Percentiles rank a stretch among this genome's conserved stretches.
Evolutionary conservation across 2,888 invertebrate species (phyloP).

Genomic region (Cephus pygmeus): DNA sequence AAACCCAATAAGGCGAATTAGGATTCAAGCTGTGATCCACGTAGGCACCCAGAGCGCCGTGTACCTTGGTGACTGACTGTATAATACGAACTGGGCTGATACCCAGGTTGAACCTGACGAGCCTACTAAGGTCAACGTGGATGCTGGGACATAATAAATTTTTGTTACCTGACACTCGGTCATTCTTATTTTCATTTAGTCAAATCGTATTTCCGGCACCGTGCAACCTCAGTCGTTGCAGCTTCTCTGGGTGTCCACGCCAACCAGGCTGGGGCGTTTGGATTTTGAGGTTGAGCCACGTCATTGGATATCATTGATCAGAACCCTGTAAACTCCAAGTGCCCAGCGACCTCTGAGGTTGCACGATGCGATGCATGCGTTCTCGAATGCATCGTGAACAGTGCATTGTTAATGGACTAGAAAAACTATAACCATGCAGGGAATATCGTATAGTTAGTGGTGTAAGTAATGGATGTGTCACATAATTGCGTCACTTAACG

Average conservation of each 20-base stretch:
- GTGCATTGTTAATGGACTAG: neutral
- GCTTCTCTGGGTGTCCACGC: too few species aligned
- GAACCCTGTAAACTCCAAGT: too few species aligned
- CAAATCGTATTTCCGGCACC: neutral
- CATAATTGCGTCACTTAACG: conserved; percentile 66
- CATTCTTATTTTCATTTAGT: conserved; percentile 12
- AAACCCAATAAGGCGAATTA: conserved; percentile 52
- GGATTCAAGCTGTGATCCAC: conserved; percentile 48
- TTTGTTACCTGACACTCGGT: neutral
- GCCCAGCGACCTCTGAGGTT: too few species aligned
- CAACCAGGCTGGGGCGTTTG: fast-evolving
- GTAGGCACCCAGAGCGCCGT: conserved; percentile 29
- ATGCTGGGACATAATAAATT: neutral
- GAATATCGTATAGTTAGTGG: conserved; percentile 30
- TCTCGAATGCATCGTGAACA: neutral
- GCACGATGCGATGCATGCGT: too few species aligned
- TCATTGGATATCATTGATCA: too few species aligned
- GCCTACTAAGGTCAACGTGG: conserved; percentile 42
- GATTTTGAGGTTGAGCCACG: too few species aligned
- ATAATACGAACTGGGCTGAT: conserved; percentile 29
- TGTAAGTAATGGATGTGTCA: conserved; percentile 63
- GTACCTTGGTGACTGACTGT: conserved; percentile 26
- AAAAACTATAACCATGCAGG: neutral
- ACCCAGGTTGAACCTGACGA: conserved; percentile 44
- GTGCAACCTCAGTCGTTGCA: too few species aligned